Evolutionary conservation across 2,113 vertebrate genomes (phyloP), one percentile per base, ranked within the genome.

Genomic region (Podiceps cristatus): DNA sequence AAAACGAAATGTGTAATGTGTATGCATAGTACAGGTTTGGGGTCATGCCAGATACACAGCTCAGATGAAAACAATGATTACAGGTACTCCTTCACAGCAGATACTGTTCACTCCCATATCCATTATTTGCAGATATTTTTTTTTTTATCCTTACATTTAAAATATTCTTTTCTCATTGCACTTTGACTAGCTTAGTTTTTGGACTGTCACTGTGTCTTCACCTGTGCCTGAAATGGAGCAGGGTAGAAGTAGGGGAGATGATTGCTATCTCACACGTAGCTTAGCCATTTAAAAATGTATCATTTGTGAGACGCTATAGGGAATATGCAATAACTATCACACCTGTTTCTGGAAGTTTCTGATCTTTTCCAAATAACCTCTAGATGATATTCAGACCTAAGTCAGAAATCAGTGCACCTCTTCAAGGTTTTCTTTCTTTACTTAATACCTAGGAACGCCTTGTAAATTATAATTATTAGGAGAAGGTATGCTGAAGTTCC

Each of bases 1-100:
- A 73, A 83, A 42, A 5, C 73, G n/a, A 83, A 7, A 19, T 29
- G 18, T 13, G 5, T 28, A 58, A 31, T 0, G 0, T 6, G 0
- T 40, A 33, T 27, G 35, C 31, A 59, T 17, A 16, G 49, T 18
- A 59, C 22, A 24, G 6, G 3, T 55, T 53, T 56, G 56, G 23
- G 9, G 22, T 15, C 8, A 33, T 27, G 28, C 10, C 56, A 72
- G 27, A 74, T 14, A n/a, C 35, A 52, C 7, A 62, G 31, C 59
- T 76, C 42, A 59, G 47, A 71, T 40, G 19, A 60, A 59, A 9
- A 23, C 25, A 75, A 18, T 23, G 2, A 58, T 37, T 52, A 53
- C 18, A 58, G 23, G 15, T 40, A 31, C 14, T 28, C 11, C 66
- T 74, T 82, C 27, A 44, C 12, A 82, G 29, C 11, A 58, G 23